Evolutionary conservation across 1,140 invertebrate species (phyloP).

Genomic region (Harlomillsia oculata): DNA sequence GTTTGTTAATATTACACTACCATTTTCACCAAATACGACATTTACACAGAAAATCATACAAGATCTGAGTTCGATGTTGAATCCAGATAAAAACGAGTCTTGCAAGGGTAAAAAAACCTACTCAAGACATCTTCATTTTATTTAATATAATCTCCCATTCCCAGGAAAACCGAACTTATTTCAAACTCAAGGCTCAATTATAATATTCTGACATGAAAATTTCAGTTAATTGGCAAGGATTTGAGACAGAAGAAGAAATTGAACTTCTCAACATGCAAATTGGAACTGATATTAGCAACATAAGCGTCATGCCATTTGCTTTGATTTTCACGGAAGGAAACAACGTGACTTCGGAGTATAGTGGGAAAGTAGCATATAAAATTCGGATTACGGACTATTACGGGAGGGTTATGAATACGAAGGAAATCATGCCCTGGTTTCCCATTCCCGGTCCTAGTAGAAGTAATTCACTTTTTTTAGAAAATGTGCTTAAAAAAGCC

Average conservation of each 20-base stretch:
- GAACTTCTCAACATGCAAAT: conserved; percentile 11
- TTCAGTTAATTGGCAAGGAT: conserved; percentile 15
- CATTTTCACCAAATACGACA: too few relatives aligned
- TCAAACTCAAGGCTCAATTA: too few relatives aligned
- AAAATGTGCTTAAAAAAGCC: neutral
- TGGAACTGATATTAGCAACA: neutral
- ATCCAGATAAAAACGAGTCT: too few relatives aligned
- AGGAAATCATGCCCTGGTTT: conserved; percentile 56
- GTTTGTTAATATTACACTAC: too few relatives aligned
- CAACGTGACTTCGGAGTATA: neutral
- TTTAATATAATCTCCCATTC: too few relatives aligned
- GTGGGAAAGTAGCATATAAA: conserved; percentile 17
- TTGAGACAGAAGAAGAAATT: conserved; percentile 23
- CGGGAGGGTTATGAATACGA: conserved; percentile 47
- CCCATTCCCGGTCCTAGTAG: conserved; percentile 52
- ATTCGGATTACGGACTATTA: conserved; percentile 17
- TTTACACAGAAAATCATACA: too few relatives aligned
- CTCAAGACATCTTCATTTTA: too few relatives aligned
- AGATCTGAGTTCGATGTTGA: too few relatives aligned
- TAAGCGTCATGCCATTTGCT: conserved; percentile 1
- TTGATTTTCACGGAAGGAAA: conserved; percentile 21
- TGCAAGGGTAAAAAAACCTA: too few relatives aligned
- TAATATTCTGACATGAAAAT: too few relatives aligned
- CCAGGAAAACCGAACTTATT: too few relatives aligned
- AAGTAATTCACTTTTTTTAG: conserved; percentile 11